phyloP scores from a whole-genome alignment of 2,797 vertebrate genomes.

The Pangasius macronema region DNA sequence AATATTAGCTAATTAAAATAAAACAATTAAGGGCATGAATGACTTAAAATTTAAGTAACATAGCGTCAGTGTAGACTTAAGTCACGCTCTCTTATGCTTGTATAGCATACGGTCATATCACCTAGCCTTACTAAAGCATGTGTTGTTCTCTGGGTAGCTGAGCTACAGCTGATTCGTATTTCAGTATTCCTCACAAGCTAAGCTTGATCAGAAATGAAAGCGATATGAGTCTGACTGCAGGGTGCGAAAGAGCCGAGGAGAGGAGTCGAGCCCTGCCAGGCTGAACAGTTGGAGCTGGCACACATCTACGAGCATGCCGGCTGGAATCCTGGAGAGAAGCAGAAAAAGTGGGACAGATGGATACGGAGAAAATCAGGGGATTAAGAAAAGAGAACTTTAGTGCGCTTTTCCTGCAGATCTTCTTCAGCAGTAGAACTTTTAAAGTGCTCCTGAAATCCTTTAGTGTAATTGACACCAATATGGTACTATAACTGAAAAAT shows the following conservation, averaged over 20 bases:
- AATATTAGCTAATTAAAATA: not conserved
- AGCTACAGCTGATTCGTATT: too few species aligned
- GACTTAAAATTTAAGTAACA: not conserved
- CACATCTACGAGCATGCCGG: not conserved
- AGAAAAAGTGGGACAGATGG: not conserved
- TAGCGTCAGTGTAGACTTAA: not conserved
- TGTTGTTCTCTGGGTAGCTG: too few species aligned
- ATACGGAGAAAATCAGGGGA: not conserved
- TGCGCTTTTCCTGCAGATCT: not conserved
- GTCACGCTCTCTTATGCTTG: not conserved
- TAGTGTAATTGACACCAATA: not conserved
- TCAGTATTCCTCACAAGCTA: not conserved
- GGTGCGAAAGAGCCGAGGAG: not conserved
- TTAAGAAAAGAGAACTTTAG: not conserved
- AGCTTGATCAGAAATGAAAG: not conserved
- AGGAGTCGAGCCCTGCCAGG: not conserved
- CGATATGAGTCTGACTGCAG: not conserved
- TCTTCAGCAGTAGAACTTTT: not conserved
- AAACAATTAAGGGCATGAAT: not conserved
- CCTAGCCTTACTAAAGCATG: too few species aligned
- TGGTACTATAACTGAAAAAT: not conserved
- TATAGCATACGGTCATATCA: too few species aligned
- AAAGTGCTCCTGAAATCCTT: not conserved
- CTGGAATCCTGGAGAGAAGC: not conserved
- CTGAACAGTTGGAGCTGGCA: conserved; percentile 24